These are phyloP conservation scores for Entelurus aequoreus DNA, from an alignment of 2,113 vertebrate species.

Conservation along the genomic window DNA sequence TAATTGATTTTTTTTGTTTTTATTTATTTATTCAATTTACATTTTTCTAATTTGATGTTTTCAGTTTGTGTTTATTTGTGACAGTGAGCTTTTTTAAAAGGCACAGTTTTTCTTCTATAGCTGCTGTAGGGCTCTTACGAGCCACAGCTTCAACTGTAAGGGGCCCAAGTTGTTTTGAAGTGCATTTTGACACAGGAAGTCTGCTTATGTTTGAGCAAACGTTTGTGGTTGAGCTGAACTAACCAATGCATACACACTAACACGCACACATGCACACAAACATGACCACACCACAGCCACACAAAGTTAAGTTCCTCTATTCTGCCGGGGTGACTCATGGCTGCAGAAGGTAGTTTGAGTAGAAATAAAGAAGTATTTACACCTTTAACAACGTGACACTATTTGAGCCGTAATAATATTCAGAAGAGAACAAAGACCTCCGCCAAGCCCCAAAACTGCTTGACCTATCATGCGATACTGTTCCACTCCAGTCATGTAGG, in stretches of 20 bases:
- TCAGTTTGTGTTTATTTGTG: too few species aligned
- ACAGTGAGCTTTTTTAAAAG: not conserved
- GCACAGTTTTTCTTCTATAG: not conserved
- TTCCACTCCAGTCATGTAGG: too few species aligned
- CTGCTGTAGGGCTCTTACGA: not conserved
- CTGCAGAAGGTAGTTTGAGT: constrained; percentile 47
- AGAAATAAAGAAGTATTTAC: constrained; percentile 2
- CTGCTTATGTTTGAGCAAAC: constrained; percentile 27
- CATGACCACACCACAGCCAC: not conserved
- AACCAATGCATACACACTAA: not conserved
- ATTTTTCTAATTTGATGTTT: too few species aligned
- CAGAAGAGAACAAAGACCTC: too few species aligned
- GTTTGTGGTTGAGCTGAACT: constrained; percentile 27
- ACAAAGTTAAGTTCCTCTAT: constrained; percentile 41
- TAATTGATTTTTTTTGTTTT: too few species aligned
- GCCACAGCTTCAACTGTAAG: too few species aligned
- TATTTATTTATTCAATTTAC: too few species aligned
- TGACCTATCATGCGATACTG: too few species aligned
- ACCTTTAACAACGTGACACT: not conserved
- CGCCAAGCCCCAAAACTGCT: too few species aligned
- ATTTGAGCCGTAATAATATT: too few species aligned
- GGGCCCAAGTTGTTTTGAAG: constrained; percentile 10
- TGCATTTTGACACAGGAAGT: constrained; percentile 43
- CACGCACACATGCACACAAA: not conserved
- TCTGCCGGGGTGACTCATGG: constrained; percentile 41